Evolutionary conservation across 1,140 invertebrate genomes (phyloP).

Genomic region (Thaumatotibia leucotreta): DNA sequence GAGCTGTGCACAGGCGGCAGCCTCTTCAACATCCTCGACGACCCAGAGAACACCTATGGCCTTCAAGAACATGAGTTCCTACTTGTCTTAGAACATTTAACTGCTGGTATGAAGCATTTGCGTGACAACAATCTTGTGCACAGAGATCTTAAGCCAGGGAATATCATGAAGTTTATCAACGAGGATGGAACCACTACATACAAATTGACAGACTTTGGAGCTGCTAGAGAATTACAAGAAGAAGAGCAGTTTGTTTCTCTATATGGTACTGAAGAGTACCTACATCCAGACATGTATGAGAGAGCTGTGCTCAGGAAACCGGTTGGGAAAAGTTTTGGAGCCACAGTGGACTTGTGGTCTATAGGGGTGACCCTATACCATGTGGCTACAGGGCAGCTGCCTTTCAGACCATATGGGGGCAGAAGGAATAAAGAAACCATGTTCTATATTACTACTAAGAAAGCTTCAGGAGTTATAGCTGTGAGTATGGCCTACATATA

Average conservation of each 20-base stretch:
- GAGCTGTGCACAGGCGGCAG: slow-evolving; percentile 96
- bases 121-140: slow-evolving; percentile 96
- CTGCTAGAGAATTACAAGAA: slow-evolving; percentile 95
- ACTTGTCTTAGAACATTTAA: slow-evolving; percentile 91
- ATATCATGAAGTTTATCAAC: slow-evolving; percentile 98
- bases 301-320: slow-evolving; percentile 93
- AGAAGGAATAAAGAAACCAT: slow-evolving; percentile 97
- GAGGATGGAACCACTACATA: slow-evolving; percentile 96
- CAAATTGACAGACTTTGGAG: slow-evolving; percentile 98
- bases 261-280: slow-evolving; percentile 98
- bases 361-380: slow-evolving; percentile 98
- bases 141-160: slow-evolving; percentile 96
- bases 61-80: slow-evolving; percentile 95
- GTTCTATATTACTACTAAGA: slow-evolving; percentile 95
- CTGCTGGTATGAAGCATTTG: slow-evolving; percentile 97
- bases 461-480: slow-evolving; percentile 95
- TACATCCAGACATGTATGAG: slow-evolving; percentile 98
- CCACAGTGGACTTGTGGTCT: slow-evolving; percentile 97
- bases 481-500: no score
- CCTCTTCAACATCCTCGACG: slow-evolving; percentile 95
- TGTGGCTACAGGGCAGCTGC: slow-evolving; percentile 96
- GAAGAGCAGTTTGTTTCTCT: slow-evolving; percentile 97
- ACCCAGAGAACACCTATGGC: slow-evolving; percentile 97
- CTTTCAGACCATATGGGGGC: slow-evolving; percentile 96
- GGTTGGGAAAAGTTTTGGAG: slow-evolving; percentile 94